Percentiles rank a stretch among this genome's conserved stretches.
These are phyloP conservation scores for Ectemnius cavifrons DNA, from an alignment of 2,888 invertebrate genomes.

Conservation along the genomic window DNA sequence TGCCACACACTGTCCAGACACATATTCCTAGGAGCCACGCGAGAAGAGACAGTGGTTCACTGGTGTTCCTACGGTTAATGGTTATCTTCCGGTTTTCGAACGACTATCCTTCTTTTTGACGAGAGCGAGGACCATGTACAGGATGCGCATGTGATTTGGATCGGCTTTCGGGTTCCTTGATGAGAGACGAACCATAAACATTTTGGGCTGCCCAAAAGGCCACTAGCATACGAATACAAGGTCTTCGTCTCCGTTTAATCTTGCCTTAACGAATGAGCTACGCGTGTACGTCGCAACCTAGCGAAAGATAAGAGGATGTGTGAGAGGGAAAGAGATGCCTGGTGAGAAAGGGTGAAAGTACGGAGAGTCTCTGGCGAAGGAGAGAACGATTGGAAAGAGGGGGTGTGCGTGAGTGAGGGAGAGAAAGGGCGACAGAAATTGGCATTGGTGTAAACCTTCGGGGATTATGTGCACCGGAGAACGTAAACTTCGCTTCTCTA, in stretches of 20 bases:
- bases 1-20: neutral
- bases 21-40: neutral
- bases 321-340: constrained; percentile 12
- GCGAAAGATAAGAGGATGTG: constrained; percentile 29
- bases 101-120: constrained; percentile 40
- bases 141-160: neutral
- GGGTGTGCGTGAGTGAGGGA: constrained; percentile 11
- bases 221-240: constrained; percentile 11
- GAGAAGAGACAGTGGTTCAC: constrained; percentile 1
- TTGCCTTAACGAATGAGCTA: constrained; percentile 53
- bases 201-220: neutral
- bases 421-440: constrained; percentile 43
- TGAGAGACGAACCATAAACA: neutral
- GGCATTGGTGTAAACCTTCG: constrained; percentile 25
- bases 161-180: neutral
- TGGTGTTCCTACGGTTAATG: constrained; percentile 48
- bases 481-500: constrained; percentile 44
- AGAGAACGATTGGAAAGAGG: constrained; percentile 9
- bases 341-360: constrained; percentile 5
- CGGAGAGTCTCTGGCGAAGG: neutral
- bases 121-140: constrained; percentile 25
- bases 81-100: constrained; percentile 46
- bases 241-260: constrained; percentile 32
- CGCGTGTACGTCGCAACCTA: constrained; percentile 19
- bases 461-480: constrained; percentile 28